These are phyloP conservation scores for Apantesis nais DNA, from an alignment of 2,888 invertebrate genomes.

Conservation along the genomic window DNA sequence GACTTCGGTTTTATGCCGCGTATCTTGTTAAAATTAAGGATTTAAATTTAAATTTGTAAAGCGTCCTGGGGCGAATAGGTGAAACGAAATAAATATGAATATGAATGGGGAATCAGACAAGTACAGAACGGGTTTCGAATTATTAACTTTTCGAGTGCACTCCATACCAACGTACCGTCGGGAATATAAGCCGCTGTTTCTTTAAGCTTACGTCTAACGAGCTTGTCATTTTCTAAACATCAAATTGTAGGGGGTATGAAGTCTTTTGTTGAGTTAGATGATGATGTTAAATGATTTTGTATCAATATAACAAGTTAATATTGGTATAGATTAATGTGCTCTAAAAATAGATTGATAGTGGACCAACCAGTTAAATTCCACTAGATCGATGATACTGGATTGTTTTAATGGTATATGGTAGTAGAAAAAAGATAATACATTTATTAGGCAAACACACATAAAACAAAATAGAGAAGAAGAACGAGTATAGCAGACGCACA, in stretches of 20 bases:
- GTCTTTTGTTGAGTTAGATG: background rate
- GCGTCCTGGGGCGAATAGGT: conserved; percentile 76
- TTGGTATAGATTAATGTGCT: background rate
- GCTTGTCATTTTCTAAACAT: conserved; percentile 67
- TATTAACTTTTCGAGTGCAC: conserved; percentile 82
- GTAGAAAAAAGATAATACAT: background rate
- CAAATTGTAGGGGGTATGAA: conserved; percentile 39
- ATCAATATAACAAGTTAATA: background rate
- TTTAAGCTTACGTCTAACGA: conserved; percentile 66
- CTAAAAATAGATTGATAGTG: background rate
- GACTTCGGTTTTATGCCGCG: conserved; percentile 60
- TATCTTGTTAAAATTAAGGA: conserved; percentile 82
- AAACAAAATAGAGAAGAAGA: background rate
- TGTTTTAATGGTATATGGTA: background rate
- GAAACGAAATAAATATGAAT: conserved; percentile 85
- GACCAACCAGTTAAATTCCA: background rate
- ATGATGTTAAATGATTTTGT: too few species aligned
- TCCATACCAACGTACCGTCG: conserved; percentile 63
- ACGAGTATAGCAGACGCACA: background rate
- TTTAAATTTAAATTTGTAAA: conserved; percentile 76
- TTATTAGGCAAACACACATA: background rate
- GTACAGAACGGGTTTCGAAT: conserved; percentile 79
- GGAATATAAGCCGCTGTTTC: conserved; percentile 55
- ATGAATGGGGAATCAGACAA: conserved; percentile 83
- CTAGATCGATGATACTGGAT: background rate